Evolutionary conservation across 2,113 vertebrate species (phyloP), one percentile per base, ranked within the genome.

Genomic region (Bujurquina vittata): DNA sequence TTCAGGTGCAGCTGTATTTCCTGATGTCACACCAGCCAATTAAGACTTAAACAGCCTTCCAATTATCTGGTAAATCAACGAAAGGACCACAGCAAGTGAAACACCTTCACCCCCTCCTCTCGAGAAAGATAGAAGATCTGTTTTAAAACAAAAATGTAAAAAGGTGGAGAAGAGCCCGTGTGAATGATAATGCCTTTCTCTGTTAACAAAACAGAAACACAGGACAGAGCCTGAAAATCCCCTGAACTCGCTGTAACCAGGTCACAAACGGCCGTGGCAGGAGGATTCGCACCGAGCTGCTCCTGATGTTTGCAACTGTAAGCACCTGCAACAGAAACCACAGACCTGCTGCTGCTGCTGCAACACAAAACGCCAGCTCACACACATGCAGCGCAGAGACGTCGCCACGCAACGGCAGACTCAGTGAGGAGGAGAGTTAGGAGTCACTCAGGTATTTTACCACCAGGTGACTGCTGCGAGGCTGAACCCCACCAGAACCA

Each of bases 281-380:
- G 18, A 72, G 1, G 46, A 72, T 33, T 54, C 18, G 26, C 67
- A 54, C 65, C 10, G 6, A 54, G 67, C 46, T 72, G 67, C 10
- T 72, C 67, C 67, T 72, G 46, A 72, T 72, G 67, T 72, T 72
- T 54, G 67, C 67, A 69, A 40, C 65, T 69, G 65, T 52, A 26
- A 20, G 17, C 17, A 72, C 67, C 67, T 72, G 67, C 46, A 72
- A 43, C 67, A 72, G 26, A 72, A 54, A 54, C 67, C 67, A 72
- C 67, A 33, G 18, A 54, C 67, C 67, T n/a, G 17, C 65, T n/a
- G 26, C 26, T 72, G 49, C 49, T 52, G 65, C 65, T 52, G 17
- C 26, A 10, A 72, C 65, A 1, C 43, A 23, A 72, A 52, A 43
- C 10, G 10, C 26, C 26, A 26, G 26, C 26, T 26, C 26, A 26